Evolutionary conservation across 2,113 vertebrate species (phyloP).

Genomic region (Dendrocopos noguchii): DNA sequence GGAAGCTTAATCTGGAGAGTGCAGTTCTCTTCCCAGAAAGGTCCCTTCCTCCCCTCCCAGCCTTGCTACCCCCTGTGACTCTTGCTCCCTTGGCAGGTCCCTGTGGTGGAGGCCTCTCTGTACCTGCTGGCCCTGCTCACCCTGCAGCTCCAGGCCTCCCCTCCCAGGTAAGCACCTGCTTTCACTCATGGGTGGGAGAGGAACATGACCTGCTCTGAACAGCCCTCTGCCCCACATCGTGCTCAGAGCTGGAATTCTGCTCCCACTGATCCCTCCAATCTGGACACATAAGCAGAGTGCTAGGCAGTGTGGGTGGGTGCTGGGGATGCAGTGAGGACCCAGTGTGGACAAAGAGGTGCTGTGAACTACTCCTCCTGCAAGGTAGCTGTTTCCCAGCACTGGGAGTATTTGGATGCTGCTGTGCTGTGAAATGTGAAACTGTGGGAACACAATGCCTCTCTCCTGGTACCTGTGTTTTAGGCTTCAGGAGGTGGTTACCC

Average conservation of each 20-base stretch:
- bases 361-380: not conserved
- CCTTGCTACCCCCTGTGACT: not conserved
- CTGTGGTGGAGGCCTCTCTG: slow-evolving; percentile 57
- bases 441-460: not conserved
- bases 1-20: not conserved
- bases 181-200: not conserved
- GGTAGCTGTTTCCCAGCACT: not conserved
- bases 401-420: not conserved
- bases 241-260: not conserved
- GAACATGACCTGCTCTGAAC: not conserved
- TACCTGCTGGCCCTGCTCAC: slow-evolving; percentile 74
- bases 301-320: not conserved
- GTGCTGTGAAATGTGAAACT: not conserved
- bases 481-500: slow-evolving; percentile 53
- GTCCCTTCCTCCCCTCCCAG: not conserved
- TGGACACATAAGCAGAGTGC: not conserved
- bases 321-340: not conserved
- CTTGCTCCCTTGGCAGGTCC: slow-evolving; percentile 60
- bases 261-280: not conserved
- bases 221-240: not conserved
- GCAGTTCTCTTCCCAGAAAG: not conserved
- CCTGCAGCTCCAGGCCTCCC: slow-evolving; percentile 59
- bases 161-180: slow-evolving; percentile 57
- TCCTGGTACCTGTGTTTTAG: slow-evolving; percentile 53
- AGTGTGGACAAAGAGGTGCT: not conserved